Evolutionary conservation across 2,888 invertebrate species (phyloP).

Genomic region (Strigamia crassipes): DNA sequence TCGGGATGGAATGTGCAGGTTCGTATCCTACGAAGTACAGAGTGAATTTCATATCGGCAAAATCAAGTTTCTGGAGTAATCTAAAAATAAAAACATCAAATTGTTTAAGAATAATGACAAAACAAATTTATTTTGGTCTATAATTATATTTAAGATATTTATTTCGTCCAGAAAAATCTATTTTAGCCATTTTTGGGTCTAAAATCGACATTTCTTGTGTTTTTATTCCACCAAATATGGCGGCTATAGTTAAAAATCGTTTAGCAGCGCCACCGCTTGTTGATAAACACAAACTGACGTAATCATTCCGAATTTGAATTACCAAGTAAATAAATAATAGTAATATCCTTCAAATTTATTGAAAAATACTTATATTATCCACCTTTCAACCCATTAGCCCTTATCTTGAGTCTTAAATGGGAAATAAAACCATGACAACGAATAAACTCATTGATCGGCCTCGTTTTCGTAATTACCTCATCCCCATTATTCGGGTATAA

Average conservation of each 20-base stretch:
- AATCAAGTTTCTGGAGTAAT: slow-evolving; percentile 83
- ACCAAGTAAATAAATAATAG: too few relatives aligned
- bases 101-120: too few relatives aligned
- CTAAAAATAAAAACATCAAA: slow-evolving; percentile 53
- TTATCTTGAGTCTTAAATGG: not conserved
- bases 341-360: not conserved
- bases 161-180: too few relatives aligned
- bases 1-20: slow-evolving; percentile 72
- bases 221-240: too few relatives aligned
- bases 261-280: too few relatives aligned
- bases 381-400: not conserved
- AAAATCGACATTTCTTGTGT: too few relatives aligned
- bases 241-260: too few relatives aligned
- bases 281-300: too few relatives aligned
- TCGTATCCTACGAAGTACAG: slow-evolving; percentile 92
- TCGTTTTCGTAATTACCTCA: slow-evolving; percentile 65
- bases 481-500: slow-evolving; percentile 87
- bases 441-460: slow-evolving; percentile 36
- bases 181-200: too few relatives aligned
- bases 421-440: not conserved
- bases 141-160: too few relatives aligned
- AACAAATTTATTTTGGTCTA: too few relatives aligned
- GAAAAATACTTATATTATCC: not conserved
- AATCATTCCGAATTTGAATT: too few relatives aligned
- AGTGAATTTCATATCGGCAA: slow-evolving; percentile 85